Base-by-base conservation (phyloP, 2,888 invertebrate genomes). In the Harpagoxenus sublaevis region DNA sequence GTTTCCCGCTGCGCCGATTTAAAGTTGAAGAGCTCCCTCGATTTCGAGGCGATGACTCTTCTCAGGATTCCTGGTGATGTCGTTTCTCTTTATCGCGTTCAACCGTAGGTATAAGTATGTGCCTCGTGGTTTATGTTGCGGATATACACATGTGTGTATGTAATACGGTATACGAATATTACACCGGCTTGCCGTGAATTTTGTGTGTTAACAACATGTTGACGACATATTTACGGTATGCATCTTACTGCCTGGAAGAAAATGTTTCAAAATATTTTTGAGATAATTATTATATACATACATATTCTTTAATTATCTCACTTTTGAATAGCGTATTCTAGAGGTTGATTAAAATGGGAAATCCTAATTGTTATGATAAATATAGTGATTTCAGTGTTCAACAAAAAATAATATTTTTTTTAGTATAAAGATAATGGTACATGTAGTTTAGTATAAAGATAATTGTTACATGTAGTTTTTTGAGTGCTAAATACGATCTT, bases 1-100 rank as follows among this genome's bases (percentile, higher is more conserved):
- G 48, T 66, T 79, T 42, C 57, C 53, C 66, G 83, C 31, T 65
- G 62, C 77, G 79, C 10, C 90, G 90, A 89, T 89, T 89, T 89
- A 89, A 89, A 89, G 84, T 87, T 87, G 79, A 84, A 68, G 79
- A 63, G 60, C 23, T 28, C n/a, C 45, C 9, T 62, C 68, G 55
- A 79, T 84, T 79, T 31, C 53, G 53, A 42, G 35, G 42, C 60
- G 53, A 78, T 28, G 68, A 68, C 18, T 70, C 70, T 63, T 79
- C 62, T 23, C 51, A 53, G 60, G 35, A 57, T 60, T 42, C 42
- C 15, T 18, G 51, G 51, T 62, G 66, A 68, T 51, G 60, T 70
- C 78, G 78, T 83, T 83, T 83, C 51, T 78, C 42, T 83, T 83
- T 66, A 83, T 79, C 45, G 66, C 62, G 15, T 6, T 35, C 35